Evolutionary conservation across 2,797 vertebrate genomes (phyloP).

Genomic region (Takifugu rubripes): DNA sequence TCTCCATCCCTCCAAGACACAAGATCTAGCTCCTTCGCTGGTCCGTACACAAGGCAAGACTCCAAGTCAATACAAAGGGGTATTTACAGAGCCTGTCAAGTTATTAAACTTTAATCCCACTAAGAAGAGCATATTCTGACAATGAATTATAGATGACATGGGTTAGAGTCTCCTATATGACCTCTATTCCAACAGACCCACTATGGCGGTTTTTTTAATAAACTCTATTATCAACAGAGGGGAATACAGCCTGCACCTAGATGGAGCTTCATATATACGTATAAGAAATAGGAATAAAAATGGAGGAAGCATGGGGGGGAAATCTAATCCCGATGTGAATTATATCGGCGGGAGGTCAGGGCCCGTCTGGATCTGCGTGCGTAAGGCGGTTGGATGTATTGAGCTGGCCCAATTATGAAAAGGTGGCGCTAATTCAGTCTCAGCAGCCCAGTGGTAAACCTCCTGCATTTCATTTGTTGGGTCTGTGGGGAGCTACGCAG

Average conservation of each 20-base stretch:
- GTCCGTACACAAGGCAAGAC: constrained; percentile 44
- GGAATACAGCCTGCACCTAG: constrained; percentile 44
- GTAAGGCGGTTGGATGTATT: constrained; percentile 21
- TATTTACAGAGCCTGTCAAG: constrained; percentile 77
- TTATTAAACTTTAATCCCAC: constrained; percentile 85
- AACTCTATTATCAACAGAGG: constrained; percentile 72
- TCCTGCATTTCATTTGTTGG: constrained; percentile 53
- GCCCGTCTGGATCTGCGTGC: constrained; percentile 35
- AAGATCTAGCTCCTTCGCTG: constrained; percentile 31
- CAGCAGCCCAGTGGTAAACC: constrained; percentile 40
- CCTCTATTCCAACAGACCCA: constrained; percentile 64
- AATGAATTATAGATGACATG: constrained; percentile 83
- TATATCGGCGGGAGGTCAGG: constrained; percentile 48
- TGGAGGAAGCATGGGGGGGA: constrained; percentile 30
- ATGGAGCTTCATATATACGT: constrained; percentile 63
- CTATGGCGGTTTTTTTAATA: constrained; percentile 71
- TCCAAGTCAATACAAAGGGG: constrained; percentile 63
- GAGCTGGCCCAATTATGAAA: constrained; percentile 45
- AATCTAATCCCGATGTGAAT: constrained; percentile 72
- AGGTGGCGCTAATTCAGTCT: constrained; percentile 47
- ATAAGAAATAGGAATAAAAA: constrained; percentile 23
- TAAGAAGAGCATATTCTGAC: constrained; percentile 79
- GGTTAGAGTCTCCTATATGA: constrained; percentile 72
- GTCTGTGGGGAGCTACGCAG: constrained; percentile 54
- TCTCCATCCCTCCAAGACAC: constrained; percentile 44